Percentiles rank a stretch among this genome's conserved stretches.
Conservation (phyloP, 1,140 invertebrate species). For the Cotesia chilonis region DNA sequence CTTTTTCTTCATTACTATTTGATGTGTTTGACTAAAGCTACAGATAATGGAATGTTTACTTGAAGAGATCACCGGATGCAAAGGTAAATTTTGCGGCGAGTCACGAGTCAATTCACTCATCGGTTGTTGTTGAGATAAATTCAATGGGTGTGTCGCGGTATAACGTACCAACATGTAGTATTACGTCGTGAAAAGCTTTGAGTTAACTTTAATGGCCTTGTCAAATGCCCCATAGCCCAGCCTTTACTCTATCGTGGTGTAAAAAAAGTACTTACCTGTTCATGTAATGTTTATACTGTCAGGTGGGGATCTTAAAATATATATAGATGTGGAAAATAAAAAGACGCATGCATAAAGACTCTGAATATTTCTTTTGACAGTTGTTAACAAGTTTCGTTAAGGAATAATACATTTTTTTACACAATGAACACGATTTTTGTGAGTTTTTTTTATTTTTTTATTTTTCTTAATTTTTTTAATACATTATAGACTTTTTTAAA, state of each 20-base stretch:
- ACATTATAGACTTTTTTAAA: no score
- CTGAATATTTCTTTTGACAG: background rate
- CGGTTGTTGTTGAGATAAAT: background rate
- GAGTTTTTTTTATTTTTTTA: background rate
- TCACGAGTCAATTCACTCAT: background rate
- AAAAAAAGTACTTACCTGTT: background rate
- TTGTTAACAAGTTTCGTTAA: conserved; percentile 10
- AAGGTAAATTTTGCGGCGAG: conserved; percentile 6
- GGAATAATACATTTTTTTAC: background rate
- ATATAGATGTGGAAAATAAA: conserved; percentile 27
- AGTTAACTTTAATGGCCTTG: conserved; percentile 27
- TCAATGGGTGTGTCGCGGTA: conserved; percentile 25
- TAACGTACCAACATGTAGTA: no score
- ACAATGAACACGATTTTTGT: conserved; percentile 21
- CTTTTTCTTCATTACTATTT: no score
- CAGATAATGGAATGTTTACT: conserved; percentile 13
- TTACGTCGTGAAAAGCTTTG: conserved; percentile 21
- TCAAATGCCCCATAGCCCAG: conserved; percentile 1
- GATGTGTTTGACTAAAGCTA: background rate
- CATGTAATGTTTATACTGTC: background rate
- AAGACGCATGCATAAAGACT: background rate
- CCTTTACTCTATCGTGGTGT: no score
- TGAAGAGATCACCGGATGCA: conserved; percentile 20
- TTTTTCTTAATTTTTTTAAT: background rate
- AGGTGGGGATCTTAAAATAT: conserved; percentile 21